Evolutionary conservation across 2,113 vertebrate species (phyloP).

Genomic region (Sinocyclocheilus maitianheensis): DNA sequence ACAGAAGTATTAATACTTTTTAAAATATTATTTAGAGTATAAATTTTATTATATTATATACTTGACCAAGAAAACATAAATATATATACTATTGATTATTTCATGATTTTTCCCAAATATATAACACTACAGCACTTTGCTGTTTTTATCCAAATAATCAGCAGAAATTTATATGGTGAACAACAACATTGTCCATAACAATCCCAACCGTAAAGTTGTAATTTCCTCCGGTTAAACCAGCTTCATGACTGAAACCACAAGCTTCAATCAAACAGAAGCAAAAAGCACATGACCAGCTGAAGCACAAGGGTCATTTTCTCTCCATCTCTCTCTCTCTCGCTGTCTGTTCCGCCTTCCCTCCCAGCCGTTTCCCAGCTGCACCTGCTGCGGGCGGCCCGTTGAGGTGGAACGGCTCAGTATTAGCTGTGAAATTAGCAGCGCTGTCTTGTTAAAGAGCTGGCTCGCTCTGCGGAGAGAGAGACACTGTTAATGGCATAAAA

Average conservation of each 20-base stretch:
- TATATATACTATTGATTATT: too few species aligned
- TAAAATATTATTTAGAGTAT: too few species aligned
- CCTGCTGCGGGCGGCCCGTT: conserved; percentile 80
- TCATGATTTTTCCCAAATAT: too few species aligned
- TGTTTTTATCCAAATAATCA: too few species aligned
- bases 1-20: too few species aligned
- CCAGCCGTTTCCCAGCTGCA: conserved; percentile 78
- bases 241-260: conserved; percentile 72
- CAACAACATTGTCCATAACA: not conserved
- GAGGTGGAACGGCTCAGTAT: conserved; percentile 92
- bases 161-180: not conserved
- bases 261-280: conserved; percentile 76
- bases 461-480: conserved; percentile 74
- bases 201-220: conserved; percentile 16
- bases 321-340: not conserved
- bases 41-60: too few species aligned
- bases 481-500: conserved; percentile 83
- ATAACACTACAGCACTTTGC: too few species aligned
- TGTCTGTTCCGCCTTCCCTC: conserved; percentile 24
- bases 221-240: conserved; percentile 62
- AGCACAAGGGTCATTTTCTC: conserved; percentile 83
- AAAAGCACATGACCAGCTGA: conserved; percentile 73
- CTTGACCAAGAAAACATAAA: too few species aligned
- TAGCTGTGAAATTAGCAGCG: conserved; percentile 96
- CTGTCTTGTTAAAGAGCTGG: conserved; percentile 92